phyloP scores from a whole-genome alignment of 2,113 vertebrate genomes.

The Gallinago media region DNA sequence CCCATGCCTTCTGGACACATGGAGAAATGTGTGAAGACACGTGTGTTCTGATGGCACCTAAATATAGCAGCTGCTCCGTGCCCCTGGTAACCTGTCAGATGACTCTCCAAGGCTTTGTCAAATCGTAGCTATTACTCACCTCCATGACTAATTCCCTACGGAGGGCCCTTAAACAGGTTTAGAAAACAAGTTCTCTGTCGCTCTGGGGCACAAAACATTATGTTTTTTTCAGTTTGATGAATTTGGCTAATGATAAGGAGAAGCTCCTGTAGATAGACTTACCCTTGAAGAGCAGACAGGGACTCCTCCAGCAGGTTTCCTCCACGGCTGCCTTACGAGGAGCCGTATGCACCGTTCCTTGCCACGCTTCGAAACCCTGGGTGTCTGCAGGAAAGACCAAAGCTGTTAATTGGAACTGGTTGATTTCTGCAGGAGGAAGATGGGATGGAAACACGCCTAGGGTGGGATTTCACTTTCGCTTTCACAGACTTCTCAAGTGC shows the following conservation, averaged over 20 bases:
- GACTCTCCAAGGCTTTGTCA: not conserved
- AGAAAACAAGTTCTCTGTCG: not conserved
- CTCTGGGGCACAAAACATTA: not conserved
- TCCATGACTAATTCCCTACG: not conserved
- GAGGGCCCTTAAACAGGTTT: not conserved
- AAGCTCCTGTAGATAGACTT: not conserved
- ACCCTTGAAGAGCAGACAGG: not conserved
- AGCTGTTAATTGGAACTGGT: not conserved
- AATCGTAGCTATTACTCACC: not conserved
- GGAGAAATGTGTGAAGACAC: not conserved
- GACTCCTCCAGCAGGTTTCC: not conserved
- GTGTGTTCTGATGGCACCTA: not conserved
- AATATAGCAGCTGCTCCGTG: not conserved
- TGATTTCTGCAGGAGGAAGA: not conserved
- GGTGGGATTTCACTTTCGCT: slow-evolving; percentile 27
- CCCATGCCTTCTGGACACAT: not conserved
- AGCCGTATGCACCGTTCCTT: not conserved
- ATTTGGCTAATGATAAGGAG: not conserved
- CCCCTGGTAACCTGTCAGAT: not conserved
- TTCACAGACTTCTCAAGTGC: not conserved
- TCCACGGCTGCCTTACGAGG: accelerated
- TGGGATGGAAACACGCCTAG: not conserved
- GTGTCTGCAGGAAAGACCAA: not conserved
- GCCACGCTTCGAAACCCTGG: not conserved
- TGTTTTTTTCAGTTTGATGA: not conserved